Evolutionary conservation across 2,888 invertebrate genomes (phyloP), one percentile per base, ranked within the genome.

Genomic region (Athetis lepigone): DNA sequence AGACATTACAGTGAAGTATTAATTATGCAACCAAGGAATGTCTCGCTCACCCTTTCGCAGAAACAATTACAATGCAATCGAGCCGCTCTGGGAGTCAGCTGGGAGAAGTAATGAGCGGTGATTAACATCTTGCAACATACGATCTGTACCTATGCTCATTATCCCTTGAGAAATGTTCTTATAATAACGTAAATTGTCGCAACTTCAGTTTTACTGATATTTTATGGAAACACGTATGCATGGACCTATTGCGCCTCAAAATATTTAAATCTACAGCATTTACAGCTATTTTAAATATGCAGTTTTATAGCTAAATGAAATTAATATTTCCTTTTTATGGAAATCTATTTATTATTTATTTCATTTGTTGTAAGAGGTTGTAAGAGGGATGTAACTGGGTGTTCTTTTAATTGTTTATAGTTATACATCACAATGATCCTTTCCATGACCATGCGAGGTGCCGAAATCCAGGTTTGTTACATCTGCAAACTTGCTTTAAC

Each of bases 41-140:
- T 72, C 63, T 64, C 65, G 66, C 60, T 63, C 69, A 79, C 75
- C 80, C 82, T 76, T 79, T 80, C 80, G 60, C 59, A 81, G 82
- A 80, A 85, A 77, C 78, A 81, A 88, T 87, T 82, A 84, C 78
- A 74, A 66, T 65, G 79, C 80, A 85, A 84, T 84, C 78, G 80
- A 61, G 77, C 57, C 66, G 69, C 77, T 78, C 80, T 85, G 77
- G 81, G 67, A 80, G 64, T 70, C 69, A 46, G 79, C 63, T 68
- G 74, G 74, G 72, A 77, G 82, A 82, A 80, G 81, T 83, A 86
- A 84, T 82, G 77, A 83, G 65, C 50, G 65, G 70, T 80, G 80
- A 86, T 83, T 83, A 85, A 75, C 77, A 80, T 79, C 73, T 85
- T 80, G 78, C 80, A 75, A 65, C 80, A 81, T 75, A 76, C 73